Base-by-base conservation (phyloP, 2,113 vertebrate species). In the Pardalotus punctatus region DNA sequence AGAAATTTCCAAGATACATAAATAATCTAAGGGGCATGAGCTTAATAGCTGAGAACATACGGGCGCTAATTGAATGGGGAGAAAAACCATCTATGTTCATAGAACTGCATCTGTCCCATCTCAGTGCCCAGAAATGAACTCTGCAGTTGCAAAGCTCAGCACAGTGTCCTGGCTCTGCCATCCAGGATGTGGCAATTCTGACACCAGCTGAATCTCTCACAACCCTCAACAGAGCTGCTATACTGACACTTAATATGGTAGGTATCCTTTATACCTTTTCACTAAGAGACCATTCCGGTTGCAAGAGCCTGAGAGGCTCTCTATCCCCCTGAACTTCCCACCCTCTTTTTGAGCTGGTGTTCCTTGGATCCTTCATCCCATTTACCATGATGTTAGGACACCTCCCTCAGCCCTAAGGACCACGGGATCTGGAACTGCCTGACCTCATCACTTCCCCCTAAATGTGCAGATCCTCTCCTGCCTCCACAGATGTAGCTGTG, bases 11-110 rank as follows among this genome's bases (percentile, higher is more conserved):
- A 78, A 40, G 35, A 42, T 62, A 73, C 67, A 38, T 77, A 72
- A 90, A 92, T 83, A 83, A 88, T 62, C 58, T 58, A 54, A 86
- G 51, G 42, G 33, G 27, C 42, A 86, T 12, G 12, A 64, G 23
- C 9, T 83, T 73, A 77, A 81, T 38, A 74, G 73, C 65, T 67
- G 87, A 81, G 81, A 94, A 84, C 77, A 89, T 61, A 73, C 1
- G 77, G 47, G 19, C 78, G 56, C 38, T 92, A 66, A 77, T 33
- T 74, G 35, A 29, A 31, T 42, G 73, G 45, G 56, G 79, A 19
- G 20, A 85, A 80, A 90, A 47, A 0, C 7, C 28, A 28, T 62
- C 56, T 22, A 13, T 38, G 7, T 70, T 81, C 6, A 1, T 5
- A 65, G 25, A 54, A 24, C 47, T 66, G 38, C 31, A 25, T 53